A percentile compares a stretch with the other conserved stretches of the same genome.
Conservation (phyloP, 1,140 invertebrate species). For the Rhagoletis pomonella region DNA sequence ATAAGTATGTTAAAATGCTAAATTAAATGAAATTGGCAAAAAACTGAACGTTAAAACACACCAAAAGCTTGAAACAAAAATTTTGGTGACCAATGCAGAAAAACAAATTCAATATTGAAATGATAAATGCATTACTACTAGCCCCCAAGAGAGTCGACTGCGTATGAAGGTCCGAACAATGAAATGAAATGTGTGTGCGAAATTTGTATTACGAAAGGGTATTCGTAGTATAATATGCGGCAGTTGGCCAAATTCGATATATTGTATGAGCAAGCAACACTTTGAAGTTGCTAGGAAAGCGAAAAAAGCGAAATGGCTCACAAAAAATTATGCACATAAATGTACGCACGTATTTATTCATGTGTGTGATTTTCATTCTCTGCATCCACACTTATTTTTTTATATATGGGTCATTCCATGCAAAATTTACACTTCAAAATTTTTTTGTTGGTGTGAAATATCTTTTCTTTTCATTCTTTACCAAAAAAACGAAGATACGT, state of each 20-base stretch:
- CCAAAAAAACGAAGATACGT: no score
- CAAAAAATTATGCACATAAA: background rate
- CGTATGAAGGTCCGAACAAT: constrained; percentile 6
- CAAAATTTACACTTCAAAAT: no score
- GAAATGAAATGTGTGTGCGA: constrained; percentile 36
- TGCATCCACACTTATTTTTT: no score
- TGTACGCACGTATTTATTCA: background rate
- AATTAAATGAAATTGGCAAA: constrained; percentile 19
- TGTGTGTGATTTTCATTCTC: no score
- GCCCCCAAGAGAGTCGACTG: background rate
- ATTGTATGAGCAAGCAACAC: constrained; percentile 32
- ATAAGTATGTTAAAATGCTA: background rate
- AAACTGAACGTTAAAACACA: background rate
- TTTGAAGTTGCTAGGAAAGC: constrained; percentile 22
- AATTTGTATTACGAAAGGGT: constrained; percentile 38
- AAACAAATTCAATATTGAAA: constrained; percentile 37
- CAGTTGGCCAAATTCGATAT: constrained; percentile 39
- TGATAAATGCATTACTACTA: constrained; percentile 44
- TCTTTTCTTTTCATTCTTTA: no score
- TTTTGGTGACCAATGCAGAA: constrained; percentile 43
- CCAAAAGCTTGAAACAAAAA: background rate
- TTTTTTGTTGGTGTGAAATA: no score
- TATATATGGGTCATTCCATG: no score
- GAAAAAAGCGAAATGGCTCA: background rate
- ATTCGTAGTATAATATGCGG: no score